A percentile compares a stretch with the other conserved stretches of the same genome.
Evolutionary conservation across 2,797 vertebrate genomes (phyloP).

Genomic region (Falco naumanni): DNA sequence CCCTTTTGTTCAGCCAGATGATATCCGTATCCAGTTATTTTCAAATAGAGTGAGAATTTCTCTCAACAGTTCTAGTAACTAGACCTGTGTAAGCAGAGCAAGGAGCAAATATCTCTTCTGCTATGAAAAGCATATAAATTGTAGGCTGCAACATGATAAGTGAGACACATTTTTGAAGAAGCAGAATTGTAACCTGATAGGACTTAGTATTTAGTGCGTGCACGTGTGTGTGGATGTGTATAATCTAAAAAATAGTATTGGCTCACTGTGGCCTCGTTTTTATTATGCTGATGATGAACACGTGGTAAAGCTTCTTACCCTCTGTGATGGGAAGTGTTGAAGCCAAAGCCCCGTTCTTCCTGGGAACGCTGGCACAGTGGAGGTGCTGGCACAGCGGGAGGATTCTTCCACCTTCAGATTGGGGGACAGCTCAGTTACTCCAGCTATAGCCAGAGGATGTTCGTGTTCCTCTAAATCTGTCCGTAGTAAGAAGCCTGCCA

Average conservation of each 20-base stretch:
- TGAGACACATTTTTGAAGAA: background rate
- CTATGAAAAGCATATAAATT: background rate
- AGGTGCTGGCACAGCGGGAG: background rate
- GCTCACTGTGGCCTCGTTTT: background rate
- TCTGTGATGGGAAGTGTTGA: background rate
- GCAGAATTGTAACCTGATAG: background rate
- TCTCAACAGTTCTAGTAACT: background rate
- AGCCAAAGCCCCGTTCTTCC: background rate
- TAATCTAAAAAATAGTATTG: background rate
- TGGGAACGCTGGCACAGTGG: background rate
- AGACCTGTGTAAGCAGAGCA: background rate
- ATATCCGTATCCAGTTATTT: conserved; percentile 14
- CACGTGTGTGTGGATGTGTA: background rate
- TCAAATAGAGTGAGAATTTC: background rate
- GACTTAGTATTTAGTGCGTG: background rate
- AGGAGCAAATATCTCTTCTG: background rate
- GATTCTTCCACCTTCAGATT: background rate
- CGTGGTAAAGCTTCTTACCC: background rate
- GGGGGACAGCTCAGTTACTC: background rate
- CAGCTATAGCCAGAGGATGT: background rate
- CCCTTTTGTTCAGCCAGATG: conserved; percentile 25
- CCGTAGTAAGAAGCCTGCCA: background rate
- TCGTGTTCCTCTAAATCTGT: background rate
- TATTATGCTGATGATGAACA: background rate
- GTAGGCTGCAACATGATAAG: background rate